phyloP scores from a whole-genome alignment of 2,888 invertebrate genomes.

The Bursaphelenchus okinawaensis region DNA sequence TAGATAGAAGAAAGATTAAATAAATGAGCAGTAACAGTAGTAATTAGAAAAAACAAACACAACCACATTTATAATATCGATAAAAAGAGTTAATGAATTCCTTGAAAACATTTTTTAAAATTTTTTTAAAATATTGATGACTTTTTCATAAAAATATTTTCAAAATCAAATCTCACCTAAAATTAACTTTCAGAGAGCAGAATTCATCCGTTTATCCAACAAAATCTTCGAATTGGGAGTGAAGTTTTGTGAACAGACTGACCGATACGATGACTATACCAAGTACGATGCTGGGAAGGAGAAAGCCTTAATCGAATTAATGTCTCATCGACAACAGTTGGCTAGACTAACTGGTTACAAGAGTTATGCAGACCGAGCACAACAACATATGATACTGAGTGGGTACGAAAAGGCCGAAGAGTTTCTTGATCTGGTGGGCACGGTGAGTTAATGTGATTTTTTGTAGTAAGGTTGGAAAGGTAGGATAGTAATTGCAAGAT shows the following conservation, averaged over 20 bases:
- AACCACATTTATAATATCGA: no score
- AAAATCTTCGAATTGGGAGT: constrained; percentile 66
- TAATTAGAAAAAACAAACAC: no score
- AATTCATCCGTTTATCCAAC: constrained; percentile 80
- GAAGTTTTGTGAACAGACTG: constrained; percentile 36
- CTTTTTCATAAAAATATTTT: no score
- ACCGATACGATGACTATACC: constrained; percentile 41
- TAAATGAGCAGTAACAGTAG: no score
- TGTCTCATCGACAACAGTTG: constrained; percentile 72
- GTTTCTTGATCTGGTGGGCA: constrained; percentile 44
- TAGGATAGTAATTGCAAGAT: no score
- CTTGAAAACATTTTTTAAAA: no score
- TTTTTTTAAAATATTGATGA: no score
- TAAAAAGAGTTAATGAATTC: no score
- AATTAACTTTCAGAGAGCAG: constrained; percentile 57
- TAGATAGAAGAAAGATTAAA: no score
- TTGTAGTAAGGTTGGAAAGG: no score
- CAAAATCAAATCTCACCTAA: no score
- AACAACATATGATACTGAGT: constrained; percentile 72
- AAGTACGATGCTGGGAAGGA: constrained; percentile 61
- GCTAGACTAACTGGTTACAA: constrained; percentile 82
- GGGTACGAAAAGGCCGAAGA: constrained; percentile 48
- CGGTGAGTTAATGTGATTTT: constrained; percentile 30
- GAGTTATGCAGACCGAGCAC: constrained; percentile 80
- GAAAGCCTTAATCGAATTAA: constrained; percentile 68